Base-by-base conservation (phyloP, 2,113 vertebrate species). In the Microtus montanus region DNA sequence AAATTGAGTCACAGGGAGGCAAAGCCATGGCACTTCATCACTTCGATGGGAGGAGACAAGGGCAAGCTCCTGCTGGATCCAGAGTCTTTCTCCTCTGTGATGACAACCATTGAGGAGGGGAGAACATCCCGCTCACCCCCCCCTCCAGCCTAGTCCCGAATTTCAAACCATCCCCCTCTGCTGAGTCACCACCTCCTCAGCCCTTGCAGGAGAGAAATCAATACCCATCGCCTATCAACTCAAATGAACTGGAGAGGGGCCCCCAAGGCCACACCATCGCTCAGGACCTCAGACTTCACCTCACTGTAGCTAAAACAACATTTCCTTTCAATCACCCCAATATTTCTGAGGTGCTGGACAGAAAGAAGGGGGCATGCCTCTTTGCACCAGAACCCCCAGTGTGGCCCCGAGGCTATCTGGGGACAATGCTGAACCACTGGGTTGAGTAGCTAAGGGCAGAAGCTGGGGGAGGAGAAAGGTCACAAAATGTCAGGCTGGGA, bases 281-380 rank as follows among this genome's bases (percentile, higher is more conserved):
- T 75, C 83, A n/a, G 33, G 92, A 95, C n/a, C 58, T 92, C 19
- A 79, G 91, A 64, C 33, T 80, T 88, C 77, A 83, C 64, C 94
- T 94, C 95, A 94, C 64, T 92, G 89, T 33, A n/a, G 63, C 52
- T 93, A 80, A 38, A 95, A 77, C 58, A 75, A 77, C 58, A 71
- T 38, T 89, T 93, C 83, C 78, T 96, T 92, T 92, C 77, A 91
- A 89, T 92, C 54, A 66, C 30, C 77, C 96, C 86, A 93, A 96
- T 90, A 90, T 89, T 97, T 95, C 96, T 78, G 74, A 90, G 52
- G 70, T 58, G 19, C 68, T 1, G 0, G 49, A 70, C 26, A 63
- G 58, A 92, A 91, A 33, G 41, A 61, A 66, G 47, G 19, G 30
- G 5, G 44, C 10, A 35, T 1, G 26, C 28, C 28, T 20, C 74